phyloP scores from a whole-genome alignment of 2,888 invertebrate species.

The Blastobasis adustella region DNA sequence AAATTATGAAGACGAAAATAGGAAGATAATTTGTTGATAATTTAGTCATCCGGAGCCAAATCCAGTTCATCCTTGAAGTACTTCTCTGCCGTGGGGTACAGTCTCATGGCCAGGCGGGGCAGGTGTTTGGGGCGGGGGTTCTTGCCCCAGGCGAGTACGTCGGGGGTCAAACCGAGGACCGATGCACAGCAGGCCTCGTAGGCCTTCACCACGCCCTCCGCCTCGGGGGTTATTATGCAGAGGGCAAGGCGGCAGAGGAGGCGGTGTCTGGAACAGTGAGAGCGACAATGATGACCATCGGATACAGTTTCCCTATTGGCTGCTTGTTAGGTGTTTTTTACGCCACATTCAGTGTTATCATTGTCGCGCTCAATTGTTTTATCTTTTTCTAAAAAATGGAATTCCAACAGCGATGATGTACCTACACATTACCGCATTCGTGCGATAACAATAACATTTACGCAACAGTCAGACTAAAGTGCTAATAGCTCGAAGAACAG shows the following conservation, averaged over 20 bases:
- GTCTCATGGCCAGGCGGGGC: constrained; percentile 34
- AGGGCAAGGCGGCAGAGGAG: constrained; percentile 43
- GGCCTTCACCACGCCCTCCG: constrained; percentile 20
- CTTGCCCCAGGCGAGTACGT: constrained; percentile 32
- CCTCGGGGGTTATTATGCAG: constrained; percentile 30
- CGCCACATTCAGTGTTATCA: too few species aligned
- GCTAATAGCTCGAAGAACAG: too few species aligned
- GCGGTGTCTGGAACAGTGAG: constrained; percentile 37
- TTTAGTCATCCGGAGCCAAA: constrained; percentile 14
- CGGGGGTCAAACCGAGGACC: constrained; percentile 24
- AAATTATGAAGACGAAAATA: too few species aligned
- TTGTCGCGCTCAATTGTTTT: too few species aligned
- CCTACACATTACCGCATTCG: too few species aligned
- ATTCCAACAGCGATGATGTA: too few species aligned
- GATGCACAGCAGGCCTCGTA: constrained; percentile 35
- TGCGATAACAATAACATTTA: too few species aligned
- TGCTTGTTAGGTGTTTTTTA: too few species aligned
- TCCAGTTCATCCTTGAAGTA: constrained; percentile 38
- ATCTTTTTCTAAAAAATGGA: too few species aligned
- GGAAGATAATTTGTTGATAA: too few species aligned
- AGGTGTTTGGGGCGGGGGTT: constrained; percentile 23
- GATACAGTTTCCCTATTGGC: too few species aligned
- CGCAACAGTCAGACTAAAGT: too few species aligned
- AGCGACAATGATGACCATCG: not conserved
- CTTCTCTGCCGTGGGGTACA: constrained; percentile 31